Percentiles rank a stretch among this genome's conserved stretches.
phyloP scores from a whole-genome alignment of 2,113 vertebrate genomes.

The Maccullochella peelii region DNA sequence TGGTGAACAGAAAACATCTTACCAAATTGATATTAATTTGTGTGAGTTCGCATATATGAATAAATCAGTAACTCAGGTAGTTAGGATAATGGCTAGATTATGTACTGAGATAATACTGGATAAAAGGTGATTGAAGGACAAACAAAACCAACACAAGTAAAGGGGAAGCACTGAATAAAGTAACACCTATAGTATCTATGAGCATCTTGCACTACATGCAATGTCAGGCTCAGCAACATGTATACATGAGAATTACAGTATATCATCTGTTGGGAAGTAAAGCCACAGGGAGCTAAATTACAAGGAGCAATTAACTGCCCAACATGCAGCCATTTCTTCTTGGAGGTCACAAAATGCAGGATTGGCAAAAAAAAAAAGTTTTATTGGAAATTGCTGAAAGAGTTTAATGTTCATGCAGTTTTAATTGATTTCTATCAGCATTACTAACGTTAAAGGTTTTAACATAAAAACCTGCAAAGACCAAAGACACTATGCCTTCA shows the following conservation, averaged over 20 bases:
- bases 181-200: not conserved
- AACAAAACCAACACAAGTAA: constrained; percentile 15
- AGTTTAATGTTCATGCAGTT: constrained; percentile 17
- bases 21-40: not conserved
- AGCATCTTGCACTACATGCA: constrained; percentile 39
- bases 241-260: constrained; percentile 36
- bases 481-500: not conserved
- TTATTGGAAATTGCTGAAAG: not conserved
- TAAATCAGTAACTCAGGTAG: not conserved
- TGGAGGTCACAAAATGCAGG: not conserved
- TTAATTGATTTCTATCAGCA: not conserved
- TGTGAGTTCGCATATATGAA: not conserved
- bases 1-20: not conserved
- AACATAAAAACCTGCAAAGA: constrained; percentile 1
- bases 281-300: not conserved
- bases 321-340: not conserved
- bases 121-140: constrained; percentile 13
- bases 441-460: not conserved
- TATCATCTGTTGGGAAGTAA: constrained; percentile 28
- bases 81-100: not conserved
- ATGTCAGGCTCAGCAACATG: constrained; percentile 11
- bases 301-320: not conserved
- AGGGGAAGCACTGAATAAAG: not conserved
- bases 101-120: not conserved
- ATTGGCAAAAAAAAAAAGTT: not conserved